Percentiles rank a stretch among this genome's conserved stretches.
Conservation (phyloP, 2,888 invertebrate genomes). For the Tribolium freemani region DNA sequence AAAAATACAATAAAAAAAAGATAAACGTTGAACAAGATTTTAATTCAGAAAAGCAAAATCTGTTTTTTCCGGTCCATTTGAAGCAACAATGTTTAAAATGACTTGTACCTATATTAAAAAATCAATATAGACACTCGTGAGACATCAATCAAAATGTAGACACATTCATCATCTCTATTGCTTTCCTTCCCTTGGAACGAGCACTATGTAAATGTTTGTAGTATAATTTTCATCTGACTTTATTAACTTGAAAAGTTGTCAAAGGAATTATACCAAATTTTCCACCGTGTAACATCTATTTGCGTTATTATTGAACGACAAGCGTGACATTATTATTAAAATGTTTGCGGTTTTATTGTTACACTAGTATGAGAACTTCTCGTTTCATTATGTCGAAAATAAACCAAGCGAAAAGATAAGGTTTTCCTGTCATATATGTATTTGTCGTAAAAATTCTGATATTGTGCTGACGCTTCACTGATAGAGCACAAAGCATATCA, state of each 20-base stretch:
- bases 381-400: neutral
- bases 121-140: neutral
- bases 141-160: slow-evolving; percentile 10
- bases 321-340: neutral
- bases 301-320: neutral
- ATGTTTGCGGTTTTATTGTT: neutral
- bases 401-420: slow-evolving; percentile 13
- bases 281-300: neutral
- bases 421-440: neutral
- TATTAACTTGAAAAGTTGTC: neutral
- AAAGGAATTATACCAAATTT: neutral
- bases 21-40: no score
- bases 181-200: neutral
- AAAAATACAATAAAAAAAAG: neutral
- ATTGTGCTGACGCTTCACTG: slow-evolving; percentile 1
- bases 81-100: neutral
- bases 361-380: neutral
- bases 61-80: neutral
- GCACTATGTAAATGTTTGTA: neutral
- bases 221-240: neutral
- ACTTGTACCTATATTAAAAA: neutral
- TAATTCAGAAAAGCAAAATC: no score
- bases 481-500: neutral
- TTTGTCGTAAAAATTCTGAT: neutral
- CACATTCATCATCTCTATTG: slow-evolving; percentile 5